These are phyloP conservation scores for Agrilus mali DNA, from an alignment of 2,888 invertebrate species.

Conservation along the genomic window DNA sequence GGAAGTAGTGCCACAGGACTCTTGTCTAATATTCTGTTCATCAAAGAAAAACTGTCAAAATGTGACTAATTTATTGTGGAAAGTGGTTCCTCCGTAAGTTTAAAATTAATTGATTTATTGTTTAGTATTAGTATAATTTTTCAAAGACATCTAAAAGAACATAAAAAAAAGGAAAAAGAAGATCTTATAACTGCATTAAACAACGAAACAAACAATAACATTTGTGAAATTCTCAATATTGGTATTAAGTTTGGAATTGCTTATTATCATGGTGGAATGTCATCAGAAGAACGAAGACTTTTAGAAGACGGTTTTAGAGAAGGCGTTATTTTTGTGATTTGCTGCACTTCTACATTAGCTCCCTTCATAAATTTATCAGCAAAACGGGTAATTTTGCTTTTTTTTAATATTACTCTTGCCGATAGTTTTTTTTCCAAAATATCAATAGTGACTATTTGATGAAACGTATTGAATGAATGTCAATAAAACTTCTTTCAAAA, in stretches of 20 bases:
- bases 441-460: too few relatives aligned
- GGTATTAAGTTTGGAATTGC: constrained; percentile 74
- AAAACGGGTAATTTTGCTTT: constrained; percentile 44
- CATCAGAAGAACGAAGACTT: constrained; percentile 70
- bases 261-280: constrained; percentile 85
- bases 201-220: constrained; percentile 43
- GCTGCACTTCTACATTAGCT: constrained; percentile 94
- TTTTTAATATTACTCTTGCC: background rate
- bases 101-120: constrained; percentile 2
- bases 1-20: constrained; percentile 67
- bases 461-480: too few relatives aligned
- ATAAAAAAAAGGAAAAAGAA: constrained; percentile 46
- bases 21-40: constrained; percentile 87
- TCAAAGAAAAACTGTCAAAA: constrained; percentile 88
- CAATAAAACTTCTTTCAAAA: too few relatives aligned
- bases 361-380: constrained; percentile 96
- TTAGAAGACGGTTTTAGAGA: constrained; percentile 74
- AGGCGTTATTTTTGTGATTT: constrained; percentile 74
- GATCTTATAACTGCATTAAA: constrained; percentile 48
- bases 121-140: constrained; percentile 1
- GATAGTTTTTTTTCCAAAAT: too few relatives aligned
- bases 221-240: constrained; percentile 53
- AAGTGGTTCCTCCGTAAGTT: constrained; percentile 34
- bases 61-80: constrained; percentile 65
- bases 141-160: constrained; percentile 39